Conservation (phyloP, 1,140 invertebrate species). For the Gonatopus flavifemur region DNA sequence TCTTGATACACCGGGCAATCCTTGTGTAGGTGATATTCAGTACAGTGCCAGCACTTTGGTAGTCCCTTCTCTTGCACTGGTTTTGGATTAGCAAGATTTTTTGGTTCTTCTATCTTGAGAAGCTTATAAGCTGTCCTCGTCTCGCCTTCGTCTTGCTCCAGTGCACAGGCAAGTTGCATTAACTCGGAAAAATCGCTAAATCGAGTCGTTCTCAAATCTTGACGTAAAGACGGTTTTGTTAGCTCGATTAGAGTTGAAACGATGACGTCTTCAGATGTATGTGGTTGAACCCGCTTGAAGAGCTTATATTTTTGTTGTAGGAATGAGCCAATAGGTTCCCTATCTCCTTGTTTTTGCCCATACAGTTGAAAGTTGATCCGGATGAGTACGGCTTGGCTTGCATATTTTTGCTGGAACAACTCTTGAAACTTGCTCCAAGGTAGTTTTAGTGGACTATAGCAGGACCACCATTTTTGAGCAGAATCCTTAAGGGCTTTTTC, state of each 20-base stretch:
- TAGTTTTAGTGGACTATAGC: background rate
- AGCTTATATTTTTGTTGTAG: background rate
- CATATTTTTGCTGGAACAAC: background rate
- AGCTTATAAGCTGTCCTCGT: too few species aligned
- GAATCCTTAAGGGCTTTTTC: too few species aligned
- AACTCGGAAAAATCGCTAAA: background rate
- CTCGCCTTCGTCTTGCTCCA: background rate
- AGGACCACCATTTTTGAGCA: background rate
- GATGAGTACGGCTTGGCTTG: background rate
- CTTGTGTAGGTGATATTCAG: background rate
- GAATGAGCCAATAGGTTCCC: background rate
- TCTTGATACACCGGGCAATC: background rate
- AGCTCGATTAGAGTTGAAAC: background rate
- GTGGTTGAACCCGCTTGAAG: background rate
- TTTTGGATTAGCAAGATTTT: too few species aligned
- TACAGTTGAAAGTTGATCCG: background rate
- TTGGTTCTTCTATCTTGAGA: background rate
- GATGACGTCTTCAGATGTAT: background rate
- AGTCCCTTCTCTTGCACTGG: background rate
- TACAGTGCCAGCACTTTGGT: conserved; percentile 4
- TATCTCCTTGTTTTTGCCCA: background rate
- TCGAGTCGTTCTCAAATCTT: background rate
- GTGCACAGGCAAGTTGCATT: background rate
- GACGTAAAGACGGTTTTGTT: background rate
- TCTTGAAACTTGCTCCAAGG: background rate